These are phyloP conservation scores for Acanthurus lineatus DNA, from an alignment of 2,797 vertebrate genomes.

Conservation along the genomic window DNA sequence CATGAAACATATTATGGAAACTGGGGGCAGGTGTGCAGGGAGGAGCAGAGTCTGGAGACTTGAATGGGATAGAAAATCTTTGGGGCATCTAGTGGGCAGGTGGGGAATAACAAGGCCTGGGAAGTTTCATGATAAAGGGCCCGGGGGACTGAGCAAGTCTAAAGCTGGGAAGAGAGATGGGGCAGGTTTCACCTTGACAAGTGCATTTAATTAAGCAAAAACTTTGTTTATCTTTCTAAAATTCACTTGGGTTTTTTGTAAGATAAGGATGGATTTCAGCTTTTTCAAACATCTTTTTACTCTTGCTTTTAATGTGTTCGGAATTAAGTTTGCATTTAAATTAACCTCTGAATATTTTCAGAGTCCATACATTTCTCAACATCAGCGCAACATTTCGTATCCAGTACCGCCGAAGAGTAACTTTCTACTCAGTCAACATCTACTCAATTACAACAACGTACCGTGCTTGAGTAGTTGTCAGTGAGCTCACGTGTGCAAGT, in stretches of 20 bases:
- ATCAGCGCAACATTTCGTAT: not conserved
- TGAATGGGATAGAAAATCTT: no score
- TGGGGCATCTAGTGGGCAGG: not conserved
- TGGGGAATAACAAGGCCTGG: not conserved
- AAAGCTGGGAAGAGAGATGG: not conserved
- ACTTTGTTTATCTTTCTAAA: not conserved
- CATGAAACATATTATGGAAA: not conserved
- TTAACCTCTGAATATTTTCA: not conserved
- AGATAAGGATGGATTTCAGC: no score
- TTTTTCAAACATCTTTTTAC: not conserved
- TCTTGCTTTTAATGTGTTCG: not conserved
- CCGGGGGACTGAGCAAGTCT: not conserved
- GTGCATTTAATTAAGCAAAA: not conserved
- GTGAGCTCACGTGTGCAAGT: conserved; percentile 6
- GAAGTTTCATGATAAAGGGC: not conserved
- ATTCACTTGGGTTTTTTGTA: not conserved
- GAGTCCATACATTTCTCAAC: not conserved
- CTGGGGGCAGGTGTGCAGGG: not conserved
- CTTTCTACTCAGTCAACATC: not conserved
- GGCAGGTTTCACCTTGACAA: not conserved
- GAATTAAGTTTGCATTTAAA: not conserved
- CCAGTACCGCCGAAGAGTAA: no score
- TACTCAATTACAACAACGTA: not conserved
- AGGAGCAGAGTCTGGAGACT: not conserved
- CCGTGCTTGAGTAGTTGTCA: not conserved